Conservation (phyloP, 2,797 vertebrate genomes). For the Meda fulgida region DNA sequence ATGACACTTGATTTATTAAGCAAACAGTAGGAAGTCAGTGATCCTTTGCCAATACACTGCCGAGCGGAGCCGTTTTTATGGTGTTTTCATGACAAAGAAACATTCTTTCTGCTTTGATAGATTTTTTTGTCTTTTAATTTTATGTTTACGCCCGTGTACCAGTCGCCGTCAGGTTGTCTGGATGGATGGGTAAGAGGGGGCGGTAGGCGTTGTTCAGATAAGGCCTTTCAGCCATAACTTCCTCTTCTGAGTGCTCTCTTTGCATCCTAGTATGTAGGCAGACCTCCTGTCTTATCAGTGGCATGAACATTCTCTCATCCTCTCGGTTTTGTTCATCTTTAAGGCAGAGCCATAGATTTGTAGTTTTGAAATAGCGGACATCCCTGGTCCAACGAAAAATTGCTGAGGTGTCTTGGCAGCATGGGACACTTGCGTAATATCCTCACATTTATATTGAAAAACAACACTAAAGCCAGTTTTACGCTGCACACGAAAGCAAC, state of each 20-base stretch:
- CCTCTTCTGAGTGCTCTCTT: slow-evolving; percentile 58
- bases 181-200: slow-evolving; percentile 53
- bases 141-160: slow-evolving; percentile 70
- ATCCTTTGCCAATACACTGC: slow-evolving; percentile 51
- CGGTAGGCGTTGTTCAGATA: slow-evolving; percentile 69
- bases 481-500: background rate
- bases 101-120: slow-evolving; percentile 45
- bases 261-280: slow-evolving; percentile 58
- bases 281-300: slow-evolving; percentile 72
- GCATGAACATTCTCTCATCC: slow-evolving; percentile 59
- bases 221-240: slow-evolving; percentile 59
- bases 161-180: slow-evolving; percentile 57
- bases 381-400: slow-evolving; percentile 48
- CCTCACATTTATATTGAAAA: slow-evolving; percentile 15
- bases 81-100: slow-evolving; percentile 40
- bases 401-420: slow-evolving; percentile 67
- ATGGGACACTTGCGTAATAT: slow-evolving; percentile 25
- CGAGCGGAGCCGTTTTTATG: slow-evolving; percentile 39
- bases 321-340: slow-evolving; percentile 71
- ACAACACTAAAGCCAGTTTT: background rate
- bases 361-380: slow-evolving; percentile 56
- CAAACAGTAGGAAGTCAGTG: slow-evolving; percentile 53
- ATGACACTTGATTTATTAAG: slow-evolving; percentile 58
- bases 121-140: slow-evolving; percentile 54
- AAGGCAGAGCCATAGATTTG: slow-evolving; percentile 68